Percentiles rank a stretch among this genome's conserved stretches.
Evolutionary conservation across 2,888 invertebrate genomes (phyloP).

Genomic region (Panorpa germanica): DNA sequence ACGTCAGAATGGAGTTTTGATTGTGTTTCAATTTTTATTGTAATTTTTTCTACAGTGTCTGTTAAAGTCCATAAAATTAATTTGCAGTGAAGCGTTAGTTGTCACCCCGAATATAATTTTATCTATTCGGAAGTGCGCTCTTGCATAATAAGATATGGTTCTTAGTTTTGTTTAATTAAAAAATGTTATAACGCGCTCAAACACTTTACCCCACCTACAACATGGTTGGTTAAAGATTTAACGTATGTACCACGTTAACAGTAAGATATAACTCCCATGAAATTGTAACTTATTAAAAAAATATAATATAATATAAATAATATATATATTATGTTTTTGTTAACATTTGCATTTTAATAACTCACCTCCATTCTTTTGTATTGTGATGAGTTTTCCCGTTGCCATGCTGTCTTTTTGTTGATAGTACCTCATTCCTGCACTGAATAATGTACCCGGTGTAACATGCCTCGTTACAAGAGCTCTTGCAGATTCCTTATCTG

Average conservation of each 20-base stretch:
- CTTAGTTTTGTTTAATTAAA: too few species aligned
- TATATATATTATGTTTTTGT: constrained; percentile 2
- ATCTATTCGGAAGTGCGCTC: too few species aligned
- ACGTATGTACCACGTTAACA: neutral
- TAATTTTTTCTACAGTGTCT: too few species aligned
- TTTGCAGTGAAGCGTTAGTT: too few species aligned
- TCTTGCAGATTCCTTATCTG: constrained; percentile 43
- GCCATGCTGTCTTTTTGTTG: constrained; percentile 64
- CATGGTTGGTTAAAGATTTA: too few species aligned
- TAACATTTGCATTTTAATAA: constrained; percentile 6
- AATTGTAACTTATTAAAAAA: neutral
- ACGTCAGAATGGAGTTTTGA: too few species aligned
- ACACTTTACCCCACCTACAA: too few species aligned
- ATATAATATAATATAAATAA: constrained; percentile 1
- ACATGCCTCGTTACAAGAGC: constrained; percentile 60
- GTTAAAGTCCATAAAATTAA: too few species aligned
- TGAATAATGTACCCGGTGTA: constrained; percentile 60
- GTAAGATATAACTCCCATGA: neutral
- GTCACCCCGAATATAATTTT: too few species aligned
- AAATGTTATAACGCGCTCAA: too few species aligned
- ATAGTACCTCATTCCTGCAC: constrained; percentile 74
- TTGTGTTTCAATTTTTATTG: too few species aligned
- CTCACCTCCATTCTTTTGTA: constrained; percentile 62
- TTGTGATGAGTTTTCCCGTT: constrained; percentile 52
- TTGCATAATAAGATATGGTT: too few species aligned